phyloP scores from a whole-genome alignment of 2,888 invertebrate genomes.

The Bursaphelenchus okinawaensis region DNA sequence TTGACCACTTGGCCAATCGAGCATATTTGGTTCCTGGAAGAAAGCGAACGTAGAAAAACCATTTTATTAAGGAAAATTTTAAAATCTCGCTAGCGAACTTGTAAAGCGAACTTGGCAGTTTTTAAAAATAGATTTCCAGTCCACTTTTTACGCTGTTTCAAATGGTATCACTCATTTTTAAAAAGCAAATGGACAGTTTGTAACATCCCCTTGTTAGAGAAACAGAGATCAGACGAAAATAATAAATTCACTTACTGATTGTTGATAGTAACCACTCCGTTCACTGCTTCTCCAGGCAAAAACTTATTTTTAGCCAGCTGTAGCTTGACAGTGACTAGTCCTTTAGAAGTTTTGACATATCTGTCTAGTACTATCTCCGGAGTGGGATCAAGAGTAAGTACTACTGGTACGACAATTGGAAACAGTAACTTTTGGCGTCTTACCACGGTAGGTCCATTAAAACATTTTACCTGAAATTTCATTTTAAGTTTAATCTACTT shows the following conservation, averaged over 20 bases:
- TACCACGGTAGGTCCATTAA: slow-evolving; percentile 14
- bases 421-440: slow-evolving; percentile 29
- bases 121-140: no score
- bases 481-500: neutral
- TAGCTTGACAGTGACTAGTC: slow-evolving; percentile 13
- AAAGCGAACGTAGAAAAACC: no score
- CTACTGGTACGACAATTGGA: slow-evolving; percentile 20
- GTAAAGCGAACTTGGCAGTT: no score
- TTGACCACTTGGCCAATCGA: no score
- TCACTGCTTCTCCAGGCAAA: slow-evolving; percentile 28
- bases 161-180: no score
- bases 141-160: no score
- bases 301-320: slow-evolving; percentile 17
- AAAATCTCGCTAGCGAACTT: no score
- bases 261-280: slow-evolving; percentile 19
- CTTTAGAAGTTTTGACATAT: slow-evolving; percentile 12
- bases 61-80: no score
- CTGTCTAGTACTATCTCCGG: neutral
- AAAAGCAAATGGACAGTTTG: no score
- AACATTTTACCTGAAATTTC: slow-evolving; percentile 19
- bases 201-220: neutral
- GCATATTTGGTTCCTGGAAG: no score
- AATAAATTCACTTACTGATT: slow-evolving; percentile 14
- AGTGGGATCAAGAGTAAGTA: neutral
- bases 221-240: neutral